Conservation (phyloP, 2,113 vertebrate species). For the Nyctereutes procyonoides region DNA sequence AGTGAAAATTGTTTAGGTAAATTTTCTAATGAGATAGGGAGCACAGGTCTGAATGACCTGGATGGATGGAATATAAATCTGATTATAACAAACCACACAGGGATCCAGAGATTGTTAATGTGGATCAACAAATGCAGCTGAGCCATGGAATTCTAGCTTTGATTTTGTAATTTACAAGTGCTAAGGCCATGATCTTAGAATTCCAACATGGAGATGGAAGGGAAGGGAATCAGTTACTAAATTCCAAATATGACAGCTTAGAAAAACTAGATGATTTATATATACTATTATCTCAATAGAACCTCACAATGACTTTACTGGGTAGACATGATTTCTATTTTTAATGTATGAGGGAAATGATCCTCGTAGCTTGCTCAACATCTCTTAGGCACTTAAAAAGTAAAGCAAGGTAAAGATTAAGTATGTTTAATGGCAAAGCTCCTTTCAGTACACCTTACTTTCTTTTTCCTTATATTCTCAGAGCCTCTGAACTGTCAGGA, state of each 20-base stretch:
- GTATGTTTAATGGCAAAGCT: neutral
- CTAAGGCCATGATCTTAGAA: neutral
- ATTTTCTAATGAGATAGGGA: conserved; percentile 2
- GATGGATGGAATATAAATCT: neutral
- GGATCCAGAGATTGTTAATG: neutral
- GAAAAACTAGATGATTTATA: neutral
- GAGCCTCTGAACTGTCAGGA: neutral
- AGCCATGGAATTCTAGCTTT: conserved; percentile 40
- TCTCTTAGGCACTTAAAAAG: neutral
- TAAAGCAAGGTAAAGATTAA: neutral
- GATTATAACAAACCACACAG: conserved; percentile 1
- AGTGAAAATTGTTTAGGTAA: conserved; percentile 16
- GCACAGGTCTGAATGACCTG: neutral
- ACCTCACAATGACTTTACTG: neutral
- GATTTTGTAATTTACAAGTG: neutral
- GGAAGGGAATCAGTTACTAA: neutral
- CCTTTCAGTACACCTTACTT: neutral
- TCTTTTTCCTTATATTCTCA: neutral
- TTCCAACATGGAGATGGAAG: neutral
- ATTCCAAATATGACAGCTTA: conserved; percentile 7
- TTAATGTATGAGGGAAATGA: conserved; percentile 7
- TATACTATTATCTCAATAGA: neutral
- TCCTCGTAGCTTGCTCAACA: neutral
- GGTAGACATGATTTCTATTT: neutral
- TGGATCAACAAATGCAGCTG: neutral